Conservation (phyloP, 1,140 invertebrate species). For the Hypothenemus hampei region DNA sequence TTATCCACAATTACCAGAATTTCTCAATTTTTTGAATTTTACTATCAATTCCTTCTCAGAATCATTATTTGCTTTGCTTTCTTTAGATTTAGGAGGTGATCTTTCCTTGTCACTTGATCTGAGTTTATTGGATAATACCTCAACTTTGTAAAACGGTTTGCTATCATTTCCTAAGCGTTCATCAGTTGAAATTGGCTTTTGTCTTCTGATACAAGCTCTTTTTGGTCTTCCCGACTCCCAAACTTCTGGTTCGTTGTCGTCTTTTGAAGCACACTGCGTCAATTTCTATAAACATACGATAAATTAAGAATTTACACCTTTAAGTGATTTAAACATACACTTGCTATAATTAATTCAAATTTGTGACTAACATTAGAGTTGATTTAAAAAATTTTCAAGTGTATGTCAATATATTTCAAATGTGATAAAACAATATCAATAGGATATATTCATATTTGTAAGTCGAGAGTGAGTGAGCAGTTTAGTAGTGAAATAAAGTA, state of each 20-base stretch:
- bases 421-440: no score
- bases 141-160: constrained; percentile 67
- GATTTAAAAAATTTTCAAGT: no score
- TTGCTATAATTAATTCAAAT: no score
- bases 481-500: no score
- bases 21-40: constrained; percentile 65
- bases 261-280: constrained; percentile 21
- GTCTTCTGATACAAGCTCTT: constrained; percentile 42
- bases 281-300: no score
- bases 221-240: constrained; percentile 44
- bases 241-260: constrained; percentile 30
- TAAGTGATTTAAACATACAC: no score
- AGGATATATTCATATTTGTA: no score
- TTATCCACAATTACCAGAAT: constrained; percentile 44
- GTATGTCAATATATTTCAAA: no score
- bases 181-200: constrained; percentile 52
- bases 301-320: no score
- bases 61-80: constrained; percentile 26
- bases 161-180: constrained; percentile 56
- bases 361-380: no score
- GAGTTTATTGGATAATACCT: constrained; percentile 64
- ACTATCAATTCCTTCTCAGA: constrained; percentile 53
- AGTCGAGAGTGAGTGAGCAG: no score
- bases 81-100: constrained; percentile 25
- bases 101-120: constrained; percentile 47